Base-by-base conservation (phyloP, 2,888 invertebrate genomes). In the Drosophila tanythrix region DNA sequence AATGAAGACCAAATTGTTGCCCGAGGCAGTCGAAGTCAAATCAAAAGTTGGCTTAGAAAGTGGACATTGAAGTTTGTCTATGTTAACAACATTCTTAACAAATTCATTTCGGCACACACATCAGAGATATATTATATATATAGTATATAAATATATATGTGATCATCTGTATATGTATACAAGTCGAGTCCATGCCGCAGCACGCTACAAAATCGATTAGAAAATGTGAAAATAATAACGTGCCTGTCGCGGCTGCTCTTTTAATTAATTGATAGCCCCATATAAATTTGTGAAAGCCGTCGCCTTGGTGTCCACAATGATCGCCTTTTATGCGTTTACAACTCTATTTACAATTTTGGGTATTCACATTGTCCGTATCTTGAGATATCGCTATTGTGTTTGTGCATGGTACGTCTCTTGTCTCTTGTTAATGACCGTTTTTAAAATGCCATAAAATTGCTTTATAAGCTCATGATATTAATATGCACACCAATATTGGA, bases 221-320 rank as follows among this genome's bases (percentile, higher is more conserved):
- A 75, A 83, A 86, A 85, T 79, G 76, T 84, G 76, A 74, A 89
- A 80, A 86, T 83, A 64, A 70, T 68, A 66, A 68, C 36, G 63
- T 68, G 63, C 58, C 67, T 53, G 56, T 53, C 52, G 61, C 51
- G 55, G 33, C 58, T 69, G 70, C 56, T 73, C 79, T 57, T 70
- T 73, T 89, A 87, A 90, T 89, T 90, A 88, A 90, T 88, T 88
- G 88, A 90, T 88, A 79, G 77, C 57, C 75, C 63, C 86, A 82
- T 78, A 82, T 87, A 89, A 89, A 90, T 82, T 90, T 89, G 90
- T 90, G 90, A 88, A 88, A 90, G 88, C 90, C 77, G 50, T 84
- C 90, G 89, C 88, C 88, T 73, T 56, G 69, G 64, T 66, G 70
- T 59, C 60, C 76, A 90, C 89, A 89, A 90, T 80, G 72, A 74